phyloP scores from a whole-genome alignment of 2,888 invertebrate genomes.

The Drosophila mettleri region DNA sequence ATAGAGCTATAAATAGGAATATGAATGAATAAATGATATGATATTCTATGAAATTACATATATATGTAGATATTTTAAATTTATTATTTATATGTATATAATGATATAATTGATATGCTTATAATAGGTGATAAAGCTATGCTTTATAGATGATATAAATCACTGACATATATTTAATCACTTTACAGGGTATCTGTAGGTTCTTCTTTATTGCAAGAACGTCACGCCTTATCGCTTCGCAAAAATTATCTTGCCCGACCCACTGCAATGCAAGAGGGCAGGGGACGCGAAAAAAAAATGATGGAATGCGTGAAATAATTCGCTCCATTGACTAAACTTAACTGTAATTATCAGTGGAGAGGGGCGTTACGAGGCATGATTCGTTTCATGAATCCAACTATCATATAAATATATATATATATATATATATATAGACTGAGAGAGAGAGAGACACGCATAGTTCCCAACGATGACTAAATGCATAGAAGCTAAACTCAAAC shows the following conservation, averaged over 20 bases:
- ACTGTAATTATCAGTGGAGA: neutral
- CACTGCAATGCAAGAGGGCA: neutral
- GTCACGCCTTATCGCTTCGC: constrained; percentile 5
- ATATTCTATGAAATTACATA: too few relatives aligned
- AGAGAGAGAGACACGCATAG: neutral
- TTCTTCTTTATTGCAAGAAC: neutral
- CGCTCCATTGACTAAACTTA: constrained; percentile 22
- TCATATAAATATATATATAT: too few relatives aligned
- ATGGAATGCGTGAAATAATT: constrained; percentile 25
- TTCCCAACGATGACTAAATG: constrained; percentile 3
- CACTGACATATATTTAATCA: neutral
- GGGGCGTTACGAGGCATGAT: neutral
- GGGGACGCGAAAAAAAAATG: neutral
- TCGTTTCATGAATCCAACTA: neutral
- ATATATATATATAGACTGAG: too few relatives aligned
- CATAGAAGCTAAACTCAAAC: constrained; percentile 5
- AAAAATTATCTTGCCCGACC: neutral
- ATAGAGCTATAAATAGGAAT: too few relatives aligned
- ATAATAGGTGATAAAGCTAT: too few relatives aligned
- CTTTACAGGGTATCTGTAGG: constrained; percentile 6
- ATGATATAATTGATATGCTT: too few relatives aligned
- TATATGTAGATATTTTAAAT: too few relatives aligned
- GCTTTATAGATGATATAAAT: too few relatives aligned
- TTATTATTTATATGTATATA: too few relatives aligned
- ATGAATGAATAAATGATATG: too few relatives aligned